Evolutionary conservation across 2,888 invertebrate genomes (phyloP).

Genomic region (Ennomos quercinarius): DNA sequence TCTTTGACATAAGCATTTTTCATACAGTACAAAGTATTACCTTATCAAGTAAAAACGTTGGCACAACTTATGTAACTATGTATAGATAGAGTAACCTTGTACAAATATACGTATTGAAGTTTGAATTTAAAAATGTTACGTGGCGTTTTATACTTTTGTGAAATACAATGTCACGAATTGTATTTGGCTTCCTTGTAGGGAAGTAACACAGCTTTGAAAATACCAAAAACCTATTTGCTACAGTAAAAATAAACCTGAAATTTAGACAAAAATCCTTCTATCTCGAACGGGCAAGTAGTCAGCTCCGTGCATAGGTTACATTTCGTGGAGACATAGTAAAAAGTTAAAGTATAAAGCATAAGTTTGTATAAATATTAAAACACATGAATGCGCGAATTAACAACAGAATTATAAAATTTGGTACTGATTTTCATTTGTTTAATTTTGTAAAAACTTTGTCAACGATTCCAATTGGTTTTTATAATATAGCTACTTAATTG

Average conservation of each 20-base stretch:
- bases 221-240: too few relatives aligned
- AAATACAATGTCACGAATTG: constrained; percentile 19
- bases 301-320: too few relatives aligned
- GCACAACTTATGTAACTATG: constrained; percentile 23
- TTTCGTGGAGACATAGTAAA: too few relatives aligned
- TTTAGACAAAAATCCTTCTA: not conserved
- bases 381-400: constrained; percentile 6
- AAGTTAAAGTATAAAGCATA: too few relatives aligned
- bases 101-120: constrained; percentile 36
- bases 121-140: constrained; percentile 14
- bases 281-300: too few relatives aligned
- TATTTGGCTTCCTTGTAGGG: constrained; percentile 19
- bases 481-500: too few relatives aligned
- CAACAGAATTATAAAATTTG: too few relatives aligned
- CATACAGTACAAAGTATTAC: constrained; percentile 9
- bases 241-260: too few relatives aligned
- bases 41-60: constrained; percentile 17
- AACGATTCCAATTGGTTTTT: too few relatives aligned
- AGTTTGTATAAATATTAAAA: too few relatives aligned
- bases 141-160: constrained; percentile 19
- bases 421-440: too few relatives aligned
- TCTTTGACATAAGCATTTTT: constrained; percentile 14
- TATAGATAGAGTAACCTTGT: constrained; percentile 33
- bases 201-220: not conserved
- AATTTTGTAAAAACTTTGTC: too few relatives aligned